These are phyloP conservation scores for Bombus balteatus DNA, from an alignment of 1,140 invertebrate genomes.

Conservation along the genomic window DNA sequence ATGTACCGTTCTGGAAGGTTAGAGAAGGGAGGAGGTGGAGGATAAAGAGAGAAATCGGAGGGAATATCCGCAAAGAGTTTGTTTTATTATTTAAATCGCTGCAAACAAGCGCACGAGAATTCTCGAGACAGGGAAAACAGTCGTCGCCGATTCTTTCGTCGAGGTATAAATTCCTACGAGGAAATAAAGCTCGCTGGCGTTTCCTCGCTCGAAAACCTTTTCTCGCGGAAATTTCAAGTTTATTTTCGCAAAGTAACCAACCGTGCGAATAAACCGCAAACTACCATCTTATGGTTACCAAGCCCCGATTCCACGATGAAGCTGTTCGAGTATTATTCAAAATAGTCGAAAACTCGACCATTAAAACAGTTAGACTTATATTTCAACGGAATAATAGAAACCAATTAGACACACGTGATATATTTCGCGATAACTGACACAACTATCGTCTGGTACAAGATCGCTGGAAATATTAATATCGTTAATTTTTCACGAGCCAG, in stretches of 20 bases:
- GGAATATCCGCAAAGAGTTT: background rate
- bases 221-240: background rate
- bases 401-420: too few species aligned
- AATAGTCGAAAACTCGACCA: too few species aligned
- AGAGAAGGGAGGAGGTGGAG: background rate
- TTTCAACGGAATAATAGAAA: too few species aligned
- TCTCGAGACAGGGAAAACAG: background rate
- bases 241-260: background rate
- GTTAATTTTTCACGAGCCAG: background rate
- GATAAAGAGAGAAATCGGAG: background rate
- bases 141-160: background rate
- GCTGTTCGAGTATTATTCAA: background rate
- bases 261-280: background rate
- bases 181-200: background rate
- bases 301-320: too few species aligned
- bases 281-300: background rate
- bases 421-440: too few species aligned
- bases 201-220: background rate
- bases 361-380: too few species aligned
- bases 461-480: background rate
- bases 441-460: too few species aligned
- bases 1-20: background rate
- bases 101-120: conserved; percentile 2
- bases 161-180: background rate
- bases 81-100: conserved; percentile 26